Evolutionary conservation across 1,140 invertebrate species (phyloP).

Genomic region (Pygmarrhopalites habei): DNA sequence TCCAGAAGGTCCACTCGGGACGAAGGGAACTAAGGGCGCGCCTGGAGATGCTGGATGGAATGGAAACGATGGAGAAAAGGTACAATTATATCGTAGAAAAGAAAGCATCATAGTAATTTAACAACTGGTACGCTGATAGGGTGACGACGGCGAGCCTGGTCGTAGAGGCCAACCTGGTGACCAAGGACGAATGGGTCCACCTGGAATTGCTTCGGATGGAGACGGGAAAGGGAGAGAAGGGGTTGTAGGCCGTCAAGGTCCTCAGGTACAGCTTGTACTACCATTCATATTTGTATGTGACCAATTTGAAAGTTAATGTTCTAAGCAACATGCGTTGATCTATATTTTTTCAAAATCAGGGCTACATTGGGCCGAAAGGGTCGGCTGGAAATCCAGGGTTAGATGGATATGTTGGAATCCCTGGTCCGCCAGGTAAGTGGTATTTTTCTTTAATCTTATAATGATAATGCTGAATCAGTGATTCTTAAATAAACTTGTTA

Average conservation of each 20-base stretch:
- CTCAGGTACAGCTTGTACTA: no score
- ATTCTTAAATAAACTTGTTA: no score
- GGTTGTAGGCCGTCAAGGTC: slow-evolving; percentile 21
- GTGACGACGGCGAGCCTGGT: slow-evolving; percentile 26
- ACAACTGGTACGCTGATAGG: no score
- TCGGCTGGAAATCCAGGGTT: slow-evolving; percentile 14
- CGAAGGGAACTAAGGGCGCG: slow-evolving; percentile 32
- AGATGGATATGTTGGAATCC: slow-evolving; percentile 9
- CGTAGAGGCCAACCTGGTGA: slow-evolving; percentile 25
- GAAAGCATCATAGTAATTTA: no score
- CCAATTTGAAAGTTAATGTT: no score
- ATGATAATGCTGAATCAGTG: no score
- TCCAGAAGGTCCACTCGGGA: slow-evolving; percentile 16
- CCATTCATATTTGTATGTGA: no score
- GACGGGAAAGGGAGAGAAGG: slow-evolving; percentile 17
- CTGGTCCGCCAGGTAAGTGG: slow-evolving; percentile 3
- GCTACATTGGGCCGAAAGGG: slow-evolving; percentile 8
- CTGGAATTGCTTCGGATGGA: slow-evolving; percentile 1
- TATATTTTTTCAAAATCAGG: no score
- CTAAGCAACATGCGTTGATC: no score
- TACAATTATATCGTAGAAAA: no score
- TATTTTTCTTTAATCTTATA: no score
- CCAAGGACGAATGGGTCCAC: slow-evolving; percentile 14
- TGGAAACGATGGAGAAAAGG: background rate
- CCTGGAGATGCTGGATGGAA: slow-evolving; percentile 19